Evolutionary conservation across 2,113 vertebrate genomes (phyloP).

Genomic region (Chloropsis hardwickii): DNA sequence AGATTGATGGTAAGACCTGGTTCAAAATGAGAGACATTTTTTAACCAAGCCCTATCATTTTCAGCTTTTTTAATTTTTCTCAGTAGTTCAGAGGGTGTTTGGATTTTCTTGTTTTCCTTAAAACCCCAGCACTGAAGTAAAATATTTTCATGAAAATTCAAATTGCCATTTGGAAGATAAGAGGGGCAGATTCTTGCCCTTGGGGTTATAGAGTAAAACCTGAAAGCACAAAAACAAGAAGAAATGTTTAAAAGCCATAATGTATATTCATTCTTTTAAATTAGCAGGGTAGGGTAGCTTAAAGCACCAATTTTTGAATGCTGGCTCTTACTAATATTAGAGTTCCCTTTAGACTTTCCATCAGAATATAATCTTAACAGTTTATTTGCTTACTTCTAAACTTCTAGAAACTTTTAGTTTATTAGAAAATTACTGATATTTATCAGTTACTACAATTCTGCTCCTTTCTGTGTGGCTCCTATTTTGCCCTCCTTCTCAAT

Average conservation of each 20-base stretch:
- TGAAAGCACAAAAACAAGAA: not conserved
- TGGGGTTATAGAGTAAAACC: not conserved
- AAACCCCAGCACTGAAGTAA: not conserved
- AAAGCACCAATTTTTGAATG: not conserved
- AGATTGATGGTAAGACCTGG: not conserved
- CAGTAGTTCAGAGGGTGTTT: not conserved
- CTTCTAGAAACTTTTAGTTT: not conserved
- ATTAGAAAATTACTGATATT: not conserved
- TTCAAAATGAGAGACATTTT: not conserved
- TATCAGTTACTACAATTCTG: conserved; percentile 10
- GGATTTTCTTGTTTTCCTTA: not conserved
- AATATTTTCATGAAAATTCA: not conserved
- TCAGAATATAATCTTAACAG: not conserved
- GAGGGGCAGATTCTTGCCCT: not conserved
- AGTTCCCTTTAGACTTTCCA: not conserved
- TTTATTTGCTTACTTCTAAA: not conserved
- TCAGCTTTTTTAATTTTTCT: not conserved
- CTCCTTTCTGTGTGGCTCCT: conserved; percentile 16
- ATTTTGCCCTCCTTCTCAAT: conserved; percentile 21
- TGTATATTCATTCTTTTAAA: not conserved
- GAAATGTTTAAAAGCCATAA: not conserved
- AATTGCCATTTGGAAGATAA: not conserved
- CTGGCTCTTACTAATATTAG: not conserved
- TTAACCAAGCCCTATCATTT: not conserved
- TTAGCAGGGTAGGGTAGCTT: not conserved